Base-by-base conservation (phyloP, 2,888 invertebrate species). In the Tinea pellionella region DNA sequence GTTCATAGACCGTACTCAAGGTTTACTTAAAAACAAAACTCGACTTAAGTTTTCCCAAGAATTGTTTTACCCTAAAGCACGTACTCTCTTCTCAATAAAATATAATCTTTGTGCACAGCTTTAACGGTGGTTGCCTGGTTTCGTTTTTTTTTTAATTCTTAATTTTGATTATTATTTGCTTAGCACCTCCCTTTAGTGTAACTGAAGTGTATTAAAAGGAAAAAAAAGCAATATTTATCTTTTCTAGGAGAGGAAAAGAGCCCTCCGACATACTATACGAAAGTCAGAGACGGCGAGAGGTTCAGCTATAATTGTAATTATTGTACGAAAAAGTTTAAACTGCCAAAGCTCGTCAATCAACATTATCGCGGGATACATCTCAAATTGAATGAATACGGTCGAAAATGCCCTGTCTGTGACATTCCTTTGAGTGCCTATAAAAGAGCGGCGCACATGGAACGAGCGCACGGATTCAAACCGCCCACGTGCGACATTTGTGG, bases 321-420 rank as follows among this genome's bases (percentile, higher is more conserved):
- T 0, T 80, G 80, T 63, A 63, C 64, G 0, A 72, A 69, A 32
- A 59, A 61, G 0, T 80, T 71, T 65, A 67, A 68, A 0, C 72
- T 70, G 1, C 71, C 72, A 18, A 72, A 74, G 0, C 67, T 71
- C 1, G 70, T 79, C 18, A 75, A 73, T 0, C 78, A 79, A 51
- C 80, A 80, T 62, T 74, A 77, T 62, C 64, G 74, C 1, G 74
- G 71, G 59, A 75, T 78, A 0, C 80, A 80, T 51, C 63, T 78
- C 6, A 75, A 78, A 61, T 65, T 66, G 6, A 65, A 16, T 2
- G 8, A 1, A 9, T 16, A 76, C 0, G 75, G 75, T 0, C 66
- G 66, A 29, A 30, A 30, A n/a, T 57, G 57, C 30, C 57, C 32
- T 6, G 11, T 19, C 30, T 57, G 57, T 13, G 16, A 19, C 8